Evolutionary conservation across 2,113 vertebrate genomes (phyloP).

Genomic region (Zosterops lateralis): DNA sequence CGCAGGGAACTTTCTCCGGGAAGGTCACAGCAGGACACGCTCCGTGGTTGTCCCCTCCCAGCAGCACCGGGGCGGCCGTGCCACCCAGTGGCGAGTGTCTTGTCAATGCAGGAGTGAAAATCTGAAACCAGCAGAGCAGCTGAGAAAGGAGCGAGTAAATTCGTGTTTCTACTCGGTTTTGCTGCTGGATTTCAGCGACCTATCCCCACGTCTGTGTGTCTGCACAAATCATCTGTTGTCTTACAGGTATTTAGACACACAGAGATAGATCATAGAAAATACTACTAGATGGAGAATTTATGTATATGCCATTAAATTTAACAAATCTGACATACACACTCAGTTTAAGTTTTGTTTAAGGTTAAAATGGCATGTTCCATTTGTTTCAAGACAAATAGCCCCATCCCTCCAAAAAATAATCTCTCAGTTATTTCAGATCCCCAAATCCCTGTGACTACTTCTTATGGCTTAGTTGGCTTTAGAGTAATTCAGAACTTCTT

Average conservation of each 20-base stretch:
- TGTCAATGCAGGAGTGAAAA: not conserved
- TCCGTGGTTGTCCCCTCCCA: not conserved
- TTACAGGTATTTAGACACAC: not conserved
- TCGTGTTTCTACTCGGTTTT: not conserved
- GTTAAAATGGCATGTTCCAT: not conserved
- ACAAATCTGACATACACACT: not conserved
- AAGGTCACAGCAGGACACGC: not conserved
- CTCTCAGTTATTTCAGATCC: slow-evolving; percentile 1
- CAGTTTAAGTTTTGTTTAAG: not conserved
- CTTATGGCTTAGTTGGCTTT: not conserved
- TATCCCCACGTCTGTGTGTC: not conserved
- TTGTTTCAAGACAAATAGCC: not conserved
- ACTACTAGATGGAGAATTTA: not conserved
- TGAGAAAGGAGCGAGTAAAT: not conserved
- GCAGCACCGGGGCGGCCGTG: not conserved
- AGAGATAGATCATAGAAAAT: not conserved
- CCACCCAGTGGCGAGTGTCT: slow-evolving; percentile 30
- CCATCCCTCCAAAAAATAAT: not conserved
- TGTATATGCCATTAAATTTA: not conserved
- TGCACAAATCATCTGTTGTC: not conserved
- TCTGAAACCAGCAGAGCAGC: not conserved
- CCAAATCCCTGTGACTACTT: not conserved
- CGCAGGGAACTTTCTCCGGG: not conserved
- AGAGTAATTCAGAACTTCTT: slow-evolving; percentile 17
- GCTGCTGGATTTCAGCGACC: not conserved